Conservation (phyloP, 1,140 invertebrate species). For the Drosophila gunungcola region DNA sequence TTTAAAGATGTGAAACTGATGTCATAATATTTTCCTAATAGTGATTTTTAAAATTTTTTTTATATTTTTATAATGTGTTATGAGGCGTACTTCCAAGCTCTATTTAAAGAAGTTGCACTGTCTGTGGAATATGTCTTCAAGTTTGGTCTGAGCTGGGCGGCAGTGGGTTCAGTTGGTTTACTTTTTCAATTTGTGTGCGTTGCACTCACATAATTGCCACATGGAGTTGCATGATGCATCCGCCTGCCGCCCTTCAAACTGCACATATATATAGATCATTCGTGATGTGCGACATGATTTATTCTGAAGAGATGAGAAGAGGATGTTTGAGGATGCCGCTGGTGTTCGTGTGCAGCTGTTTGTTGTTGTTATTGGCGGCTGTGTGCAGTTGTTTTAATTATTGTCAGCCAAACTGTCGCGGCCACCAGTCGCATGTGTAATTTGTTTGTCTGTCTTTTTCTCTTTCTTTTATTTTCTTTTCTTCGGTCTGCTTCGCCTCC, state of each 20-base stretch:
- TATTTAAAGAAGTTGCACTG: slow-evolving; percentile 7
- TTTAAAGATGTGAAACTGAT: too few species aligned
- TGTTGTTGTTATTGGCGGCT: slow-evolving; percentile 40
- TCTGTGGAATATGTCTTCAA: slow-evolving; percentile 9
- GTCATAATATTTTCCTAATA: too few species aligned
- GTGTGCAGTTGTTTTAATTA: slow-evolving; percentile 70
- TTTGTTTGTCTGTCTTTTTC: slow-evolving; percentile 33
- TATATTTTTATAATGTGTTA: too few species aligned
- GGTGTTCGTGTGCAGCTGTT: slow-evolving; percentile 68
- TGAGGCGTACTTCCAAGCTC: background rate
- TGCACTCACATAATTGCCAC: slow-evolving; percentile 68
- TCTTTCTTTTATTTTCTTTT: background rate
- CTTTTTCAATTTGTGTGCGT: slow-evolving; percentile 76
- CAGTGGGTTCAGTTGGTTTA: slow-evolving; percentile 43
- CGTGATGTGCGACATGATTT: slow-evolving; percentile 21
- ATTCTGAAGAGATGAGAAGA: slow-evolving; percentile 12
- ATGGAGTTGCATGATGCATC: slow-evolving; percentile 50
- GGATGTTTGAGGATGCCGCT: slow-evolving; percentile 15
- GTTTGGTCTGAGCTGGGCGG: slow-evolving; percentile 35
- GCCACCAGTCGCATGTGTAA: slow-evolving; percentile 39
- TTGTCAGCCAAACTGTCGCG: slow-evolving; percentile 71
- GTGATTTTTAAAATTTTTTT: too few species aligned
- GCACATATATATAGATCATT: slow-evolving; percentile 24
- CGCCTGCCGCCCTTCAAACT: slow-evolving; percentile 38
- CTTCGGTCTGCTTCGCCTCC: slow-evolving; percentile 6